phyloP scores from a whole-genome alignment of 2,113 vertebrate species.

The Melanostigma gelatinosum region DNA sequence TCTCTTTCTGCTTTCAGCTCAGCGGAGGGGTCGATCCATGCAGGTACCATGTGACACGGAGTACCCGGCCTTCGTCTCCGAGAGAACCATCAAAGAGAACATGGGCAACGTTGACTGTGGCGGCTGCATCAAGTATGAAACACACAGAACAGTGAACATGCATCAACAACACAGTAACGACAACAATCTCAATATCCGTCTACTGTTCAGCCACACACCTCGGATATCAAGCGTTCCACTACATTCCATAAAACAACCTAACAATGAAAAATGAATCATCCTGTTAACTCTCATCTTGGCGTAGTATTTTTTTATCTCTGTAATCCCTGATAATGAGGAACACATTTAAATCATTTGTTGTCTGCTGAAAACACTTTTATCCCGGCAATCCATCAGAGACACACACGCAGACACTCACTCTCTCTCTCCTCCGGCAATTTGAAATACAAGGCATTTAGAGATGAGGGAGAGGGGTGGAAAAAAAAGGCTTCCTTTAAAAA shows the following conservation, averaged over 20 bases:
- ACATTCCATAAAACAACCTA: slow-evolving; percentile 15
- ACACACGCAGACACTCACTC: slow-evolving; percentile 46
- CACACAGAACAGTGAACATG: not conserved
- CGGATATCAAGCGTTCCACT: slow-evolving; percentile 9
- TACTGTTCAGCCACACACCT: not conserved
- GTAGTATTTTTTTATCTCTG: slow-evolving; percentile 46
- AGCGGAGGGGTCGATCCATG: slow-evolving; percentile 89
- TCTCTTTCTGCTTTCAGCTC: slow-evolving; percentile 80
- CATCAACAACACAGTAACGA: not conserved
- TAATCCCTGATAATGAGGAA: slow-evolving; percentile 44
- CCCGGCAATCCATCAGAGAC: slow-evolving; percentile 52
- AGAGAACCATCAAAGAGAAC: slow-evolving; percentile 99
- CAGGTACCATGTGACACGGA: slow-evolving; percentile 97
- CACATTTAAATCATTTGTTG: slow-evolving; percentile 58
- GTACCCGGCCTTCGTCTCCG: slow-evolving; percentile 97
- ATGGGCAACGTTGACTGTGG: slow-evolving; percentile 94
- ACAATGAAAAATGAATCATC: slow-evolving; percentile 29
- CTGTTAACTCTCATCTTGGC: slow-evolving; percentile 12
- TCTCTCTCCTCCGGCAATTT: slow-evolving; percentile 54
- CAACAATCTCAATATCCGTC: not conserved
- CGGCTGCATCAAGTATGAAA: slow-evolving; percentile 93
- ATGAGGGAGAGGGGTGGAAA: slow-evolving; percentile 67
- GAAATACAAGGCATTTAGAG: slow-evolving; percentile 66
- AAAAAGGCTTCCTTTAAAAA: slow-evolving; percentile 78
- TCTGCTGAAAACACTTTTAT: slow-evolving; percentile 59